A percentile compares a stretch with the other conserved stretches of the same genome.
These are phyloP conservation scores for Goniozus legneri DNA, from an alignment of 1,140 invertebrate genomes.

Conservation along the genomic window DNA sequence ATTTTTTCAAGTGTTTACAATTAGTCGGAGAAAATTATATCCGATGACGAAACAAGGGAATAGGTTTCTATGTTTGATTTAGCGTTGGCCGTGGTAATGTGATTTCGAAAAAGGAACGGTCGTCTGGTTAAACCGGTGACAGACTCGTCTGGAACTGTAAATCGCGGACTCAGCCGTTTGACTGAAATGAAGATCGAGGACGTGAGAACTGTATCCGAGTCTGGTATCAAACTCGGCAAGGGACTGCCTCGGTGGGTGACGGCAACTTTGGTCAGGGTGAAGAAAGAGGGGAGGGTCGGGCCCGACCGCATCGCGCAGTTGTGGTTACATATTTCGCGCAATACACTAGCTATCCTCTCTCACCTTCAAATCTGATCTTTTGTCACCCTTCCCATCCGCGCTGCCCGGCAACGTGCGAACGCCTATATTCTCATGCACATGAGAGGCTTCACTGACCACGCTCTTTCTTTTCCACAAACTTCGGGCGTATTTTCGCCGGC, in stretches of 20 bases:
- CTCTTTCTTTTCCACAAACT: not conserved
- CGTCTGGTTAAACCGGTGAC: too few relatives aligned
- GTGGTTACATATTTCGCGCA: conserved; percentile 45
- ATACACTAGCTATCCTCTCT: conserved; percentile 27
- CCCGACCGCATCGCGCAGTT: conserved; percentile 40
- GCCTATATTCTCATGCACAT: conserved; percentile 20
- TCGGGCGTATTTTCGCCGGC: too few relatives aligned
- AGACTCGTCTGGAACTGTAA: conserved; percentile 32
- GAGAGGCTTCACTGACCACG: conserved; percentile 22
- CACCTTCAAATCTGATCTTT: conserved; percentile 4
- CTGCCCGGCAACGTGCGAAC: conserved; percentile 1
- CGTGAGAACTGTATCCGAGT: conserved; percentile 38
- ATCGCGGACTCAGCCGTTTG: conserved; percentile 20
- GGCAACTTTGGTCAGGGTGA: not conserved
- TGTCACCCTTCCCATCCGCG: not conserved
- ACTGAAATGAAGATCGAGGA: conserved; percentile 33
- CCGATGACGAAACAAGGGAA: too few relatives aligned
- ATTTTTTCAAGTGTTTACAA: too few relatives aligned
- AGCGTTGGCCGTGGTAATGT: too few relatives aligned
- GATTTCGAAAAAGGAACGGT: too few relatives aligned
- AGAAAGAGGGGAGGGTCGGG: conserved; percentile 6
- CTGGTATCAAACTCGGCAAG: conserved; percentile 15
- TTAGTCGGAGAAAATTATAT: too few relatives aligned
- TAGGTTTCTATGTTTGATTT: too few relatives aligned
- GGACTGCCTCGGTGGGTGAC: not conserved